Base-by-base conservation (phyloP, 2,888 invertebrate species). In the Philaethria dido region DNA sequence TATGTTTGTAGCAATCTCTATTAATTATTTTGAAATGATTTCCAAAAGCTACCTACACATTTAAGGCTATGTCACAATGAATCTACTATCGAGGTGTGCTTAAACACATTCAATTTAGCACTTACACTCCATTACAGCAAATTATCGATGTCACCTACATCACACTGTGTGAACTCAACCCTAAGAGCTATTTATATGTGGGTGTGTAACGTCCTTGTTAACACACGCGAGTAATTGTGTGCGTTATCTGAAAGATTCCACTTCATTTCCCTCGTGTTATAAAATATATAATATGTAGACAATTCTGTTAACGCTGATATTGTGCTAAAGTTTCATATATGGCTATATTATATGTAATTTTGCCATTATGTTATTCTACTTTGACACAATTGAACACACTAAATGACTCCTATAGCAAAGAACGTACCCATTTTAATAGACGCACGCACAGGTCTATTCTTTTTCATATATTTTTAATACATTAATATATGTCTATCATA, bases 201-300 rank as follows among this genome's bases (percentile, higher is more conserved):
- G 70, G 79, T 72, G 75, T 73, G 70, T 47, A 62, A 64, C 62
- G 60, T 72, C 57, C 63, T 55, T 72, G 68, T 75, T 55, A 70
- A 73, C 61, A 73, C 69, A 68, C 69, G 72, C 59, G 70, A 77
- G 79, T 75, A 74, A 70, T 54, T 82, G 92, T 92, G 88, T 91
- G 91, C 73, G 92, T 92, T 92, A 92, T 92, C 92, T 85, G 86
- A 81, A 87, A 89, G 89, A 91, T 92, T 92, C 92, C 92, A 86
- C 88, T 88, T 92, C 92, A 92, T 92, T 92, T 91, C 88, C 92
- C 88, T 75, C 88, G 86, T 74, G 74, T 81, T 83, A 86, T 83
- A 16, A 57, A 57, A 57, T 57, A 25, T 57, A 57, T 52, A 78
- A 82, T 57, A 79, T 75, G 76, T 74, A 71, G 74, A 68, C 69